These are phyloP conservation scores for Stigmatopora argus DNA, from an alignment of 2,113 vertebrate species.

Conservation along the genomic window DNA sequence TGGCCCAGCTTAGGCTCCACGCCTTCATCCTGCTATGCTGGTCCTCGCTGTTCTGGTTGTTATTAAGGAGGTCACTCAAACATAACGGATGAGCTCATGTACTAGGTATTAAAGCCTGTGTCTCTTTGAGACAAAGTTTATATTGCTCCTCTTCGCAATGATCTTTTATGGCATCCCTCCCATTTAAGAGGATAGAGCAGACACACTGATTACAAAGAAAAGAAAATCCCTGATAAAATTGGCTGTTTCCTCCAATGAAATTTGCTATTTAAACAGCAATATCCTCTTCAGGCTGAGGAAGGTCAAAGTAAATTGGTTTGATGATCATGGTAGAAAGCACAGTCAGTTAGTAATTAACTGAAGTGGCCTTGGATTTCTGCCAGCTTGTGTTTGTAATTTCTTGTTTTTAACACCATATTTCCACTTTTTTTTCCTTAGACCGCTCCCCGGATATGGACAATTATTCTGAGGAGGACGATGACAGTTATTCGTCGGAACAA, in stretches of 20 bases:
- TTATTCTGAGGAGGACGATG: conserved; percentile 76
- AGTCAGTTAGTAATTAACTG: conserved; percentile 1
- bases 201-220: conserved; percentile 9
- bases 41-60: conserved; percentile 55
- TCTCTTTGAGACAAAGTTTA: conserved; percentile 52
- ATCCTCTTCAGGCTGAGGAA: neutral
- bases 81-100: conserved; percentile 66
- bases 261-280: neutral
- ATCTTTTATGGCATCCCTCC: conserved; percentile 36
- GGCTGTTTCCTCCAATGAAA: conserved; percentile 9
- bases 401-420: neutral
- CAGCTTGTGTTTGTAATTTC: neutral
- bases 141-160: conserved; percentile 36
- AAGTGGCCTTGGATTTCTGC: conserved; percentile 11
- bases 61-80: conserved; percentile 54
- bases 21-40: conserved; percentile 27
- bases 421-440: conserved; percentile 48
- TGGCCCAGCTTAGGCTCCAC: conserved; percentile 20
- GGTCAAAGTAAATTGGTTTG: conserved; percentile 11
- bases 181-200: conserved; percentile 24
- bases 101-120: conserved; percentile 49
- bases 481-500: conserved; percentile 76
- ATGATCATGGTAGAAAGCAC: neutral
- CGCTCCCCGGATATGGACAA: conserved; percentile 77
- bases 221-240: conserved; percentile 16